Evolutionary conservation across 1,140 invertebrate genomes (phyloP), one percentile per base, ranked within the genome.

Genomic region (Arion vulgaris): DNA sequence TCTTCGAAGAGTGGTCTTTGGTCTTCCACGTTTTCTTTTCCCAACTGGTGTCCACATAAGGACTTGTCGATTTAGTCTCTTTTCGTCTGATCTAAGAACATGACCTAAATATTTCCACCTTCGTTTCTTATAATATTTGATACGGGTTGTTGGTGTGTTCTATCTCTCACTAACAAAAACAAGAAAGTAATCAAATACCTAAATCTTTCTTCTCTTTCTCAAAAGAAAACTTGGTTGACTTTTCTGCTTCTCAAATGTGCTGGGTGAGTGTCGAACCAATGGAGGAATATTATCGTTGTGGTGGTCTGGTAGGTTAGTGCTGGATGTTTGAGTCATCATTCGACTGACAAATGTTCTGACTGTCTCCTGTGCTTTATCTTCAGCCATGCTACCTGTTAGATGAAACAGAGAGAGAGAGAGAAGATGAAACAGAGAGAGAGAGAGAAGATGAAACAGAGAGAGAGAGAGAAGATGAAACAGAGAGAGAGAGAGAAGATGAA

Each of bases 291-390:
- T 0, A 26, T n/a, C 28, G 9, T 4, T n/a, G 4, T 72, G 15
- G 15, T 17, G 73, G 45, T 75, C 28, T 17, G 45, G 1, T 41
- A 15, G 73, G 2, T 0, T 19, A 7, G 45, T 9, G 45, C 28
- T 75, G 39, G 73, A 32, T 4, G 71, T 39, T 45, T 75, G 73
- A 36, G 28, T 75, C 73, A 75, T 75, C 73, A 75, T 75, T 15
- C 73, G 73, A 51, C 45, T 75, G 1, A 75, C 73, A 51, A 75
- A 75, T 34, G 45, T 75, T 49, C 73, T n/a, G 1, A 75, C 73
- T 5, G 73, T 75, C 32, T 75, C 73, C 45, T 75, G 73, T n/a
- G 73, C 73, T 34, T 75, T 75, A 49, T 75, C 73, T 19, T 75
- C 73, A 4, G 73, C 73, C 73, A 75, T 75, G 28, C 28, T 75